These are phyloP conservation scores for Strigamia crassipes DNA, from an alignment of 2,888 invertebrate species.

Conservation along the genomic window DNA sequence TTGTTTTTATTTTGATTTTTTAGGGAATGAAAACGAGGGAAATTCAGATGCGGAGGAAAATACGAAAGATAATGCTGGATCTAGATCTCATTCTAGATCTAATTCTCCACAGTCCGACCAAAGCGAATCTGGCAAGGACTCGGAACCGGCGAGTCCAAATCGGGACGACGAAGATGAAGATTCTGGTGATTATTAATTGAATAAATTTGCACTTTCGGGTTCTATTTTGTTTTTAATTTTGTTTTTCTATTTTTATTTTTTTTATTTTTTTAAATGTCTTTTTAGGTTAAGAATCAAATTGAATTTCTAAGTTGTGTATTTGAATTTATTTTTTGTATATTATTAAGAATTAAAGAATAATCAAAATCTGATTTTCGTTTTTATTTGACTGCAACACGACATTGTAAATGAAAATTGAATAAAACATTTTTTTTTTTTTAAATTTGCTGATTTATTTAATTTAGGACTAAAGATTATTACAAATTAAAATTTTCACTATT, in stretches of 20 bases:
- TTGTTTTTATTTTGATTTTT: slow-evolving; percentile 56
- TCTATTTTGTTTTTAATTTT: background rate
- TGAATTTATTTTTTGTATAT: background rate
- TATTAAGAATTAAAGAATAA: background rate
- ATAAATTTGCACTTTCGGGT: background rate
- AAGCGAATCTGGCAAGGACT: background rate
- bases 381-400: no score
- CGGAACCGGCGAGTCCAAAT: background rate
- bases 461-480: no score
- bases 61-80: slow-evolving; percentile 54
- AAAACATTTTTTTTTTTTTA: background rate
- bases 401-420: no score
- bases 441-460: background rate
- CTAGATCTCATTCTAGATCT: slow-evolving; percentile 56
- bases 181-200: background rate
- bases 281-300: background rate
- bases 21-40: background rate
- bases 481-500: no score
- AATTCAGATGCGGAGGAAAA: background rate
- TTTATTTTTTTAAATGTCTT: background rate
- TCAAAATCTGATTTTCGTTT: background rate
- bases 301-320: background rate
- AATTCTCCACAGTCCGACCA: slow-evolving; percentile 50
- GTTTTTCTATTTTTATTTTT: background rate
- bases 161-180: background rate